Percentiles rank a stretch among this genome's conserved stretches.
phyloP scores from a whole-genome alignment of 2,113 vertebrate genomes.

The Romanogobio albipinnatus region DNA sequence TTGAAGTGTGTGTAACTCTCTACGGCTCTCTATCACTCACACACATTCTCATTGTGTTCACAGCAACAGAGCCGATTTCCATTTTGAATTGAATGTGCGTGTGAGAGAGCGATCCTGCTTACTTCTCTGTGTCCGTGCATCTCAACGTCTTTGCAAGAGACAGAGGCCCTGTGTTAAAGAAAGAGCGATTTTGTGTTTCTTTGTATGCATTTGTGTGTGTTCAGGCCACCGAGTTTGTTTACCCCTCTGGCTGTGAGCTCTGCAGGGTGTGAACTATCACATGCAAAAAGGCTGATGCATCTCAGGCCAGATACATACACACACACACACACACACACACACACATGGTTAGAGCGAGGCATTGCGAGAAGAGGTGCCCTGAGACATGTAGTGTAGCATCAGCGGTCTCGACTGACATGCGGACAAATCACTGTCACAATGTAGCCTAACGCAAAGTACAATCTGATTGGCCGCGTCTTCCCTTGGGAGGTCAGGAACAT shows the following conservation, averaged over 20 bases:
- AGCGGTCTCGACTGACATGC: background rate
- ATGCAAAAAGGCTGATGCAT: conserved; percentile 54
- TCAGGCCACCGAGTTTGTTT: conserved; percentile 62
- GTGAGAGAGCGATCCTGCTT: background rate
- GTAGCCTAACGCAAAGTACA: background rate
- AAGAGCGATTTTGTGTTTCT: conserved; percentile 19
- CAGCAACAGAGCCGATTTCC: background rate
- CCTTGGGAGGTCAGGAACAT: conserved; percentile 20
- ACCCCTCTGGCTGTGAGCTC: conserved; percentile 67
- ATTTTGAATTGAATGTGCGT: conserved; percentile 1
- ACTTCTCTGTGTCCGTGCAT: conserved; percentile 10
- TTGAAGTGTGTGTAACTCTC: conserved; percentile 21
- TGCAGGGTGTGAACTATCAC: conserved; percentile 63
- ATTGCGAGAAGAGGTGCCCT: conserved; percentile 2
- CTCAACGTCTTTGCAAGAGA: background rate
- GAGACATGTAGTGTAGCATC: background rate
- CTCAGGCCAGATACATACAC: conserved; percentile 8
- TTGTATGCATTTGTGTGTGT: conserved; percentile 36
- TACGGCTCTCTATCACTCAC: background rate
- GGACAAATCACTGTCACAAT: background rate
- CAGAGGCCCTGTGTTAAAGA: conserved; percentile 15
- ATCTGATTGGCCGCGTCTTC: background rate
- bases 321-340: conserved; percentile 33
- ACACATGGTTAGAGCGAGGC: background rate
- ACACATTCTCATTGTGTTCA: conserved; percentile 1